Evolutionary conservation across 2,797 vertebrate species (phyloP), one percentile per base, ranked within the genome.

Genomic region (Myoxocephalus aenaeus): DNA sequence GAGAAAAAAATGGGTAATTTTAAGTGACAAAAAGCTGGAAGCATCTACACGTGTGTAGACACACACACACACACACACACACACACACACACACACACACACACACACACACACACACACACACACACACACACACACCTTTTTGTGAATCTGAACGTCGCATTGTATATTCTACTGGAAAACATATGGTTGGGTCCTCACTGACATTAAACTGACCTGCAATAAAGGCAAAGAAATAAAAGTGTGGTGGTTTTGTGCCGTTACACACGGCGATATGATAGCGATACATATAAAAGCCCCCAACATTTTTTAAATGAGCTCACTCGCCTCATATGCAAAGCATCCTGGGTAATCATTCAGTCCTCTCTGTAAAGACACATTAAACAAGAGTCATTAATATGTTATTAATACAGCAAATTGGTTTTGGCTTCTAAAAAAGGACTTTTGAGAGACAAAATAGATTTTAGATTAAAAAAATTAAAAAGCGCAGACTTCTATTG

Each of bases 251-350:
- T 42, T 51, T 63, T n/a, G 22, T 17, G 54, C 7, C 3, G 0
- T 11, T 58, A 1, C 7, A 1, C 57, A 14, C 13, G 6, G 44
- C 34, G 22, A 53, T 44, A 3, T 4, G 40, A n/a, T 12, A 3
- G 13, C 4, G n/a, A 36, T 15, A 11, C 13, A 63, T 9, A n/a
- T 15, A 17, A 22, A 58, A 27, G 2, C 9, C 44, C 17, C 44
- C 53, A 8, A 44, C 38, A 40, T 27, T 27, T 1, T 61, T 27
- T 7, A 48, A 11, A 73, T 27, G 12, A 59, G 25, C 3, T 65
- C 15, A 81, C 86, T 83, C 72, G 86, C 86, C 81, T 86, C 53
- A 77, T 29, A 69, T 71, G 74, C 67, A 83, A 83, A 73, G 53
- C 84, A 81, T 90, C 64, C 58, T 86, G 73, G 70, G 72, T 82